These are phyloP conservation scores for Leucophenga maculata DNA, from an alignment of 2,888 invertebrate genomes.

Conservation along the genomic window DNA sequence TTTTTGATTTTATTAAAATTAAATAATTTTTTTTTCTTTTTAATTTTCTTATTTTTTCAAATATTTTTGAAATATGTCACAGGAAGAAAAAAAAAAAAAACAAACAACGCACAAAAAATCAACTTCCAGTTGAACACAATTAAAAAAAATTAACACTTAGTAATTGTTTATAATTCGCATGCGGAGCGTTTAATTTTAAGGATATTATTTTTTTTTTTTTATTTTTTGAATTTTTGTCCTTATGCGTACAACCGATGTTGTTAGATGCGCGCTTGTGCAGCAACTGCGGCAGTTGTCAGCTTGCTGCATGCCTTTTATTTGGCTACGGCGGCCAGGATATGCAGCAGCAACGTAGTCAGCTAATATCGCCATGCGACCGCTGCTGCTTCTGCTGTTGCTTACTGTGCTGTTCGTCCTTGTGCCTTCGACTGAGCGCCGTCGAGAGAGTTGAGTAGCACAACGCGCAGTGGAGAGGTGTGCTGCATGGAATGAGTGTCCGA, in stretches of 20 bases:
- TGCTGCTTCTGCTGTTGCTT: constrained; percentile 41
- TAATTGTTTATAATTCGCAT: neutral
- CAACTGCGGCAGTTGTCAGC: constrained; percentile 58
- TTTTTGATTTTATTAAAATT: constrained; percentile 14
- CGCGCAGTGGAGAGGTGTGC: no score
- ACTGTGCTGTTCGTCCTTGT: constrained; percentile 17
- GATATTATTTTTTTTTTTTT: constrained; percentile 9
- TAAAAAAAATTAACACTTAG: neutral
- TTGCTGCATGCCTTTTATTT: constrained; percentile 59
- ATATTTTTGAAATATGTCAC: neutral
- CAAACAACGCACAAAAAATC: constrained; percentile 9
- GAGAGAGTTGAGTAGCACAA: no score
- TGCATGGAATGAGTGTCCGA: no score
- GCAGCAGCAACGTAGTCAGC: constrained; percentile 32
- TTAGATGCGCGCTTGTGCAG: constrained; percentile 51
- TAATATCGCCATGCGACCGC: constrained; percentile 44
- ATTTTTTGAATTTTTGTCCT: neutral
- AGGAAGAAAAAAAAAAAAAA: constrained; percentile 8
- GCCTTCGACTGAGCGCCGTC: neutral
- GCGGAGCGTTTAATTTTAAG: neutral
- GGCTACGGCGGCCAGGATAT: constrained; percentile 27
- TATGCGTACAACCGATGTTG: constrained; percentile 28
- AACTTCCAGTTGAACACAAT: neutral
- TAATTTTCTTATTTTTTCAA: neutral
- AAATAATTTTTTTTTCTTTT: constrained; percentile 1